Conservation (phyloP, 2,888 invertebrate species). For the Ernsta delagoae region DNA sequence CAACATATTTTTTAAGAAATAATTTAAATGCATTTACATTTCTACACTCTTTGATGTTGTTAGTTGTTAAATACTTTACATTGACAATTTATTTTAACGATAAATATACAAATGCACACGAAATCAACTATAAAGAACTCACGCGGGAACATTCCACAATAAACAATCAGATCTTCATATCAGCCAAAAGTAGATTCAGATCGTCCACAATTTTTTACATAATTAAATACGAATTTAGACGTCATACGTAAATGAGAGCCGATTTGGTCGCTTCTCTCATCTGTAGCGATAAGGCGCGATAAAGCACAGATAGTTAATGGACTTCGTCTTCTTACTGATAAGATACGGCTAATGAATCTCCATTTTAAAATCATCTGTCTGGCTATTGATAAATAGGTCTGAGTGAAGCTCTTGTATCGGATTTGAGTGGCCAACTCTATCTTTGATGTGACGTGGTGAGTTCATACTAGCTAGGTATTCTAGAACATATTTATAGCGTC, state of each 20-base stretch:
- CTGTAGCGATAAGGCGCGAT: slow-evolving; percentile 65
- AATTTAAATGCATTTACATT: no score
- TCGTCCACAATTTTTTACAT: slow-evolving; percentile 36
- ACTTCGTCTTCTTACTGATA: slow-evolving; percentile 60
- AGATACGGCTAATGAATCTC: slow-evolving; percentile 71
- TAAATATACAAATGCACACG: no score
- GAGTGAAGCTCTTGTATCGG: slow-evolving; percentile 35
- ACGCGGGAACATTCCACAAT: neutral
- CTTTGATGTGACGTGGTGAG: slow-evolving; percentile 24
- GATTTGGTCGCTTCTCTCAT: slow-evolving; percentile 62
- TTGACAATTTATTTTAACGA: no score
- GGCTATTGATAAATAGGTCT: slow-evolving; percentile 47
- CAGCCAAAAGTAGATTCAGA: neutral
- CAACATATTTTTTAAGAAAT: no score
- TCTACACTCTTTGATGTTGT: no score
- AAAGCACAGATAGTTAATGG: slow-evolving; percentile 69
- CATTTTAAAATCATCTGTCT: slow-evolving; percentile 50
- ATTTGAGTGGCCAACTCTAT: slow-evolving; percentile 33
- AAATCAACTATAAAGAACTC: no score
- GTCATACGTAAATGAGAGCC: slow-evolving; percentile 49
- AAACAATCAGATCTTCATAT: slow-evolving; percentile 2
- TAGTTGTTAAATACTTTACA: no score
- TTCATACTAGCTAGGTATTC: neutral
- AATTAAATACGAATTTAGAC: slow-evolving; percentile 62
- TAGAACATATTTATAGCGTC: no score